phyloP scores from a whole-genome alignment of 2,888 invertebrate species.

The Mesorhabditis spiculigera region DNA sequence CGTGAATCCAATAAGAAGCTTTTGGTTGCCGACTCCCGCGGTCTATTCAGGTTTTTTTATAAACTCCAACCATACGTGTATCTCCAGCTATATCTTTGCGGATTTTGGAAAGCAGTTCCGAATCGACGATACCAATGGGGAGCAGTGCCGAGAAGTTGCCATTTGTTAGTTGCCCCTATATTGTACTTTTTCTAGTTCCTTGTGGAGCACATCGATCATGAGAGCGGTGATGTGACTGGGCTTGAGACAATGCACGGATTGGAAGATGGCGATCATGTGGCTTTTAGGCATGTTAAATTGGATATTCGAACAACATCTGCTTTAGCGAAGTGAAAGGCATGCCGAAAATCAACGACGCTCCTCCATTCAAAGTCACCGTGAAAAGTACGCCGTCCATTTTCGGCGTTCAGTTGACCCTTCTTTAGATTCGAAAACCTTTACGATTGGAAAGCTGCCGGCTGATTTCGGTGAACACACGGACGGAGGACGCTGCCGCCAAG shows the following conservation, averaged over 20 bases:
- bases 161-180: neutral
- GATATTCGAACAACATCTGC: neutral
- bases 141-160: conserved; percentile 75
- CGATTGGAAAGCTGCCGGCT: conserved; percentile 70
- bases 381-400: conserved; percentile 49
- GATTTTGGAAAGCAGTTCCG: conserved; percentile 89
- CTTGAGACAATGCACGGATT: conserved; percentile 92
- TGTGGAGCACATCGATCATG: conserved; percentile 80
- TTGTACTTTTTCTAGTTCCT: conserved; percentile 65
- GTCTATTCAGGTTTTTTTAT: conserved; percentile 70
- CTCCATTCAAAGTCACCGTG: conserved; percentile 83
- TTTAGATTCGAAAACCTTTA: conserved; percentile 83
- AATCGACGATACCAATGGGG: conserved; percentile 85
- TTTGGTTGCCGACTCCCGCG: conserved; percentile 82
- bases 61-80: neutral
- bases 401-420: conserved; percentile 9
- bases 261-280: conserved; percentile 92
- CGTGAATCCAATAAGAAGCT: conserved; percentile 64
- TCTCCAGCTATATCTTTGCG: conserved; percentile 78
- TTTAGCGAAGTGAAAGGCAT: conserved; percentile 88
- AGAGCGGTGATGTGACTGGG: conserved; percentile 85
- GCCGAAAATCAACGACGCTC: conserved; percentile 83
- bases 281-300: conserved; percentile 66
- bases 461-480: conserved; percentile 75
- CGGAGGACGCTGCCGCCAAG: conserved; percentile 90